Base-by-base conservation (phyloP, 2,888 invertebrate species). In the Synanthedon tipuliformis region DNA sequence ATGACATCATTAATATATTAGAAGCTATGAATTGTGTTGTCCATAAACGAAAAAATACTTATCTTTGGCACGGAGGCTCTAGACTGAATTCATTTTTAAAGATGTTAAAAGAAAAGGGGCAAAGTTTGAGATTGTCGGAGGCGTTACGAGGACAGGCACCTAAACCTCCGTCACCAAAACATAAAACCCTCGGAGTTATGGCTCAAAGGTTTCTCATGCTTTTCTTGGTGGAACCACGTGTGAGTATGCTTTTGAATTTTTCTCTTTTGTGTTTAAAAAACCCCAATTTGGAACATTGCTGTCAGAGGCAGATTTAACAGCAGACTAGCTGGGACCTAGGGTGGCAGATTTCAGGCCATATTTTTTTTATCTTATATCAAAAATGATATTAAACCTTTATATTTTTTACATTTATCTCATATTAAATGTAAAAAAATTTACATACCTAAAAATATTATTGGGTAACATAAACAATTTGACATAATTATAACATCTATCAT, bases 171-270 rank as follows among this genome's bases (percentile, higher is more conserved):
- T 76, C 88, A 52, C 89, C 89, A 50, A 89, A 91, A 73, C 91
- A 92, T 62, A 92, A 91, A 66, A 91, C 92, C 50, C 76, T 92
- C 40, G 92, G 92, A 53, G 89, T 92, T 5, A 85, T 92, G 81
- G 92, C 92, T 59, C 91, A 92, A 63, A 91, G 91, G 70, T 92
- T 92, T 73, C 77, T 92, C 4, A 92, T 92, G 92, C 75, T 92
- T 50, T 92, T 92, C 69, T 81, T 93, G 55, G 90, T 92, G 41
- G 90, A 90, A 62, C 84, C 88, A 60, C 88, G 89, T 73, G 92
- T 92, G 80, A 83, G 84, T 78, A 52, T 45, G 15, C n/a, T 45
- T 45, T n/a, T 34, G 34, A 34, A 34, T 34, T 34, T 34, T 34
- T 34, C 27, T 34, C 27, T 34, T 8, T 8, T 34, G 27, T 34